phyloP scores from a whole-genome alignment of 2,888 invertebrate species.

The Thelaira solivaga region DNA sequence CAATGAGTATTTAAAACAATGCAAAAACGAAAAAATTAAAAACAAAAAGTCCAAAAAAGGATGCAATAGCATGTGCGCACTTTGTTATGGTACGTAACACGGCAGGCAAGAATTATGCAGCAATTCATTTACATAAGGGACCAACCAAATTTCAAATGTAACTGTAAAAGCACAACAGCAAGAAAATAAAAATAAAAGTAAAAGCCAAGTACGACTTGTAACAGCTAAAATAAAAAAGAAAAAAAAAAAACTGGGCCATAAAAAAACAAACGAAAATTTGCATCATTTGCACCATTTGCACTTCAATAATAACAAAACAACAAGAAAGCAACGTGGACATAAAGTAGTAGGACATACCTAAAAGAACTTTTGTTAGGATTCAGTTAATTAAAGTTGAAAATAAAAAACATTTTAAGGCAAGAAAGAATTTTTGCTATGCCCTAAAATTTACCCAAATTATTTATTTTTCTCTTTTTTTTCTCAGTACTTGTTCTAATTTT shows the following conservation, averaged over 20 bases:
- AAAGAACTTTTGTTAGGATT: background rate
- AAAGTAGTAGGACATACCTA: background rate
- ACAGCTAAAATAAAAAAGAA: no score
- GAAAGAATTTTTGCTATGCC: no score
- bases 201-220: constrained; percentile 8
- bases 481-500: no score
- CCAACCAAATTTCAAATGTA: constrained; percentile 56
- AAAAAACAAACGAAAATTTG: constrained; percentile 61
- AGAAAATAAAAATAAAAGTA: constrained; percentile 1
- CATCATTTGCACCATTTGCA: constrained; percentile 62
- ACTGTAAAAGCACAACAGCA: constrained; percentile 13
- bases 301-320: constrained; percentile 36
- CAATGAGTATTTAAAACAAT: constrained; percentile 59
- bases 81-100: background rate
- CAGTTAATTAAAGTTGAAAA: no score
- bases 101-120: constrained; percentile 52
- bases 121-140: constrained; percentile 46
- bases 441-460: no score
- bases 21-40: constrained; percentile 25
- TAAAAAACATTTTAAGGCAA: no score
- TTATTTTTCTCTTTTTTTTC: no score
- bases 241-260: constrained; percentile 31
- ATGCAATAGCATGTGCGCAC: constrained; percentile 59
- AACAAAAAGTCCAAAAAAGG: constrained; percentile 11
- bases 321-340: background rate